These are phyloP conservation scores for Egretta garzetta DNA, from an alignment of 2,113 vertebrate species.

Conservation along the genomic window DNA sequence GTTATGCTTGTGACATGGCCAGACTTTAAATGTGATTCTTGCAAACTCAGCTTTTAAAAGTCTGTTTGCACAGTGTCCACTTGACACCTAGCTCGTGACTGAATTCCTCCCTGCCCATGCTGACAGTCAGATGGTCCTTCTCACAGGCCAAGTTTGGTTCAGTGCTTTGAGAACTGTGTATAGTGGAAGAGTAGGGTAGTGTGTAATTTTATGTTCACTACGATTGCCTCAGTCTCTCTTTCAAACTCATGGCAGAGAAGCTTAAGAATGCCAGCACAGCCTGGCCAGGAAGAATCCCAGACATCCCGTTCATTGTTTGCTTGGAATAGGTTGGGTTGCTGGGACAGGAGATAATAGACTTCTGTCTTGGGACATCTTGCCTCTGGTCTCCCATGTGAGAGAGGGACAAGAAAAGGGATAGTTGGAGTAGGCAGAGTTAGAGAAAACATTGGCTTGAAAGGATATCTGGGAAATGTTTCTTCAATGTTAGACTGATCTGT, in stretches of 20 bases:
- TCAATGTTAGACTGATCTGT: background rate
- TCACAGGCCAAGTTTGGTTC: background rate
- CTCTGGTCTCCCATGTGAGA: background rate
- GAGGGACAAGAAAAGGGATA: background rate
- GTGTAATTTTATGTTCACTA: background rate
- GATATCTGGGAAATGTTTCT: background rate
- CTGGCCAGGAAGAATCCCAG: background rate
- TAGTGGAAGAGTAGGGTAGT: background rate
- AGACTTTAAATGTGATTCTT: background rate
- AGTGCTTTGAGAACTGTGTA: background rate
- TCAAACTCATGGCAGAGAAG: background rate
- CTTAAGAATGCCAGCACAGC: background rate
- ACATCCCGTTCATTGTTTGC: background rate
- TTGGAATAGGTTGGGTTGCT: background rate
- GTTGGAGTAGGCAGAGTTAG: background rate
- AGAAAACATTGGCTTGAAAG: background rate
- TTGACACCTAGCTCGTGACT: background rate
- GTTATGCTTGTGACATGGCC: background rate
- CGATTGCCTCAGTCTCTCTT: background rate
- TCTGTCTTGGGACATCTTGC: background rate
- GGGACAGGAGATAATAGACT: background rate
- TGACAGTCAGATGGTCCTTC: background rate
- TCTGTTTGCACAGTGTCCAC: background rate
- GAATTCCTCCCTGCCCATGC: background rate
- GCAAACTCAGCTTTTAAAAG: background rate